These are phyloP conservation scores for Drosophila niveifrons DNA, from an alignment of 2,888 invertebrate genomes.

Conservation along the genomic window DNA sequence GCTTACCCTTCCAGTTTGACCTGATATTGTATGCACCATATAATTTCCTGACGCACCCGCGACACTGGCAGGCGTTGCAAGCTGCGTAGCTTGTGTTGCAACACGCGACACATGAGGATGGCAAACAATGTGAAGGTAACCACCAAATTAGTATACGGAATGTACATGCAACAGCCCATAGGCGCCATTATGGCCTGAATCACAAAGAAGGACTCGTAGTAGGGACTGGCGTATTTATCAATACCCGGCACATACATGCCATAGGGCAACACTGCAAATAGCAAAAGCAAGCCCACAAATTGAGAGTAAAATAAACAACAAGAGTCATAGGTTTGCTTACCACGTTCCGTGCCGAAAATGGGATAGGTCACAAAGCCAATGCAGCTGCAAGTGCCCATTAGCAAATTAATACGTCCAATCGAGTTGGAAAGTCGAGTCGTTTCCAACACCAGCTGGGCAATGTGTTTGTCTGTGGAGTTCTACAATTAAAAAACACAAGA, in stretches of 20 bases:
- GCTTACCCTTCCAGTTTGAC: constrained; percentile 72
- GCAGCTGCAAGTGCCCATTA: constrained; percentile 72
- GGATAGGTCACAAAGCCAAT: constrained; percentile 76
- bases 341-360: constrained; percentile 69
- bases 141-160: constrained; percentile 75
- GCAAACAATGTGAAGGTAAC: constrained; percentile 78
- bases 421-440: constrained; percentile 60
- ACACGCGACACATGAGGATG: constrained; percentile 71
- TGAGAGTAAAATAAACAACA: neutral
- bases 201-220: constrained; percentile 73
- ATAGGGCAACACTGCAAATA: constrained; percentile 73
- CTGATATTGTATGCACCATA: constrained; percentile 81
- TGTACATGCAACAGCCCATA: constrained; percentile 83
- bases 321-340: constrained; percentile 40
- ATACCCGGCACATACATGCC: constrained; percentile 74
- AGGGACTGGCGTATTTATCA: constrained; percentile 72
- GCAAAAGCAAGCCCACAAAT: neutral
- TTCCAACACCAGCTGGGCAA: constrained; percentile 55
- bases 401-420: constrained; percentile 72
- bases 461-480: constrained; percentile 51
- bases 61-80: constrained; percentile 43
- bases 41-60: constrained; percentile 57
- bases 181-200: constrained; percentile 75
- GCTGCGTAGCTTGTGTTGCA: constrained; percentile 71
- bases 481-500: constrained; percentile 17